phyloP scores from a whole-genome alignment of 1,140 invertebrate species.

The Popillia japonica region DNA sequence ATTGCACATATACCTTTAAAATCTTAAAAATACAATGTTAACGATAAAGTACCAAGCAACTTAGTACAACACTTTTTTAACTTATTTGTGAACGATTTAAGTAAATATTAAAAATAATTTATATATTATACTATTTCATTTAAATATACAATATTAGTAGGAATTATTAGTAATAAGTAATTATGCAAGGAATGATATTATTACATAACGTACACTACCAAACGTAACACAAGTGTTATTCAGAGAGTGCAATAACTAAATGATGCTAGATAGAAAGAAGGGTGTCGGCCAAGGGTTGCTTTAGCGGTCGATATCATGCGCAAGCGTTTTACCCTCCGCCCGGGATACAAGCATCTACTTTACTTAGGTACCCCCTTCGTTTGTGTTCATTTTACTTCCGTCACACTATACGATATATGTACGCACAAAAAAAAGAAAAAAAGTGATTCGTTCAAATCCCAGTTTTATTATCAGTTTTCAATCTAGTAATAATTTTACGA shows the following conservation, averaged over 20 bases:
- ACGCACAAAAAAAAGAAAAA: slow-evolving; percentile 19
- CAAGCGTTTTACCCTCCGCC: slow-evolving; percentile 51
- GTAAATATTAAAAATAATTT: slow-evolving; percentile 58
- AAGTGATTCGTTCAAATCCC: too few relatives aligned
- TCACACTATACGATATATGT: not conserved
- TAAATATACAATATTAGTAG: slow-evolving; percentile 60
- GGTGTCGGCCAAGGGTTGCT: slow-evolving; percentile 60
- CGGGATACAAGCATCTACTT: slow-evolving; percentile 41
- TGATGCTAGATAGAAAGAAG: slow-evolving; percentile 60
- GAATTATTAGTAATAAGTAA: slow-evolving; percentile 62
- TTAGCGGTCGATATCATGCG: slow-evolving; percentile 57
- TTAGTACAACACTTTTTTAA: slow-evolving; percentile 55
- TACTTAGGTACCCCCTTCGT: slow-evolving; percentile 45
- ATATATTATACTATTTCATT: slow-evolving; percentile 58
- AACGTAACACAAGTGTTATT: slow-evolving; percentile 64
- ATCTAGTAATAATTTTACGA: too few relatives aligned
- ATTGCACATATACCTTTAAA: slow-evolving; percentile 58
- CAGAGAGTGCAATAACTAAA: slow-evolving; percentile 63
- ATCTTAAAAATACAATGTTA: slow-evolving; percentile 56
- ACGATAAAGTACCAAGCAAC: slow-evolving; percentile 58
- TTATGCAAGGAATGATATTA: slow-evolving; percentile 63
- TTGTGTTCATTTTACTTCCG: slow-evolving; percentile 41
- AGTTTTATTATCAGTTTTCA: too few relatives aligned
- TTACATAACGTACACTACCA: slow-evolving; percentile 64
- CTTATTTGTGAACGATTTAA: slow-evolving; percentile 56